These are phyloP conservation scores for Pao palembangensis DNA, from an alignment of 2,113 vertebrate species.

Conservation along the genomic window DNA sequence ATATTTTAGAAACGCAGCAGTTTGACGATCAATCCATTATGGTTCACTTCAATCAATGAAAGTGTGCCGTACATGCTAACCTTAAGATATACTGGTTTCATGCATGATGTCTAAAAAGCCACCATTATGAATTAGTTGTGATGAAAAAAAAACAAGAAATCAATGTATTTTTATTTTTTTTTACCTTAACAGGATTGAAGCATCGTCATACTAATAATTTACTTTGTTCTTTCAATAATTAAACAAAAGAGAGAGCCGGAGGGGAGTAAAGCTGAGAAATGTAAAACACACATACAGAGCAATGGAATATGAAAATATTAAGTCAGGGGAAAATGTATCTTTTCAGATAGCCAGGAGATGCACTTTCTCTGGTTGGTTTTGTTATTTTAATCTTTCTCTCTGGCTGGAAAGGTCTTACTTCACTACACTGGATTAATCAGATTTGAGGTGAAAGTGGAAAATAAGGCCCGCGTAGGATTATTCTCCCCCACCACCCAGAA, in stretches of 20 bases:
- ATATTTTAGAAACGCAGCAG: neutral
- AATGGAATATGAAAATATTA: conserved; percentile 22
- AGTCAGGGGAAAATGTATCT: neutral
- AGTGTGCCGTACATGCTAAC: too few relatives aligned
- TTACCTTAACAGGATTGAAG: too few relatives aligned
- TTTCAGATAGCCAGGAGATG: conserved; percentile 17
- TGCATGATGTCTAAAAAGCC: too few relatives aligned
- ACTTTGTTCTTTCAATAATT: neutral
- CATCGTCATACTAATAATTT: too few relatives aligned
- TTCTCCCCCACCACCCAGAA: conserved; percentile 4
- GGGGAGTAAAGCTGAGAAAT: conserved; percentile 12
- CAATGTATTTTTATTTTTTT: too few relatives aligned
- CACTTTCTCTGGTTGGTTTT: conserved; percentile 29
- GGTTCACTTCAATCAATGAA: too few relatives aligned
- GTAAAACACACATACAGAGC: conserved; percentile 16
- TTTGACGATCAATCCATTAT: too few relatives aligned
- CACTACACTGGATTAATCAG: conserved; percentile 50
- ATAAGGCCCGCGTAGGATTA: conserved; percentile 3
- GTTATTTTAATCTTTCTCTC: conserved; percentile 38
- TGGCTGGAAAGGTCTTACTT: conserved; percentile 30
- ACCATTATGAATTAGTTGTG: too few relatives aligned
- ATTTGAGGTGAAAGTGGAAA: conserved; percentile 32
- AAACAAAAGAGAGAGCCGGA: conserved; percentile 9
- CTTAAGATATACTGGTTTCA: too few relatives aligned
- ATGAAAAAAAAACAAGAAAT: too few relatives aligned